Evolutionary conservation across 1,140 invertebrate species (phyloP), one percentile per base, ranked within the genome.

Genomic region (Diabrotica undecimpunctata): DNA sequence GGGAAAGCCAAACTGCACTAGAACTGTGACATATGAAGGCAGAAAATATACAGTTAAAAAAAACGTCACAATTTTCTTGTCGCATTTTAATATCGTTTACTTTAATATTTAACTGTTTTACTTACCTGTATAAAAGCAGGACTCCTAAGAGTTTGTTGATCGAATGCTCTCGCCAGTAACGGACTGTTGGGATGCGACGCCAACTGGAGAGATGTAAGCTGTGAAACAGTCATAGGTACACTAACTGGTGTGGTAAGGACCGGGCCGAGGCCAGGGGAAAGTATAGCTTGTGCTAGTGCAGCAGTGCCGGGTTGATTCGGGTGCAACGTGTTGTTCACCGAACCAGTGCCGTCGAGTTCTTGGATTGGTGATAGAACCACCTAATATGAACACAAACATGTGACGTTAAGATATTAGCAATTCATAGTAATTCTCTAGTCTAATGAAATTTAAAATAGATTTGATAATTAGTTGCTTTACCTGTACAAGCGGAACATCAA

Each of bases 321-420:
- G 67, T 87, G 85, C 12, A 90, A 81, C 11, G 87, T 89, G 69
- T 86, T 87, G 75, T 88, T 87, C 37, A 86, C 84, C 10, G 86
- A 87, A 37, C 83, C 82, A 7, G 70, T 76, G 46, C 87, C 85
- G 68, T 93, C 90, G 69, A 85, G 79, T 78, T 89, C 90, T 78
- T 90, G 83, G 64, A 93, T 93, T 0, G 90, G 90, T 4, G 90
- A 91, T 14, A 93, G 78, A 2, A 92, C 86, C 12, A 92, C 90
- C 72, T 90, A 5, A n/a, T 46, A 46, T 46, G 8, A 46, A 46
- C 5, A 46, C 8, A 46, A 46, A 46, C n/a, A n/a, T 46, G 39
- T 46, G 11, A 46, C 7, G 11, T 46, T 46, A 46, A 8, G 7
- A 8, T 46, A 46, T 8, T 46, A 46, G 11, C 39, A 8, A 46